Evolutionary conservation across 1,140 invertebrate species (phyloP).

Genomic region (Drosophila pruinosa): DNA sequence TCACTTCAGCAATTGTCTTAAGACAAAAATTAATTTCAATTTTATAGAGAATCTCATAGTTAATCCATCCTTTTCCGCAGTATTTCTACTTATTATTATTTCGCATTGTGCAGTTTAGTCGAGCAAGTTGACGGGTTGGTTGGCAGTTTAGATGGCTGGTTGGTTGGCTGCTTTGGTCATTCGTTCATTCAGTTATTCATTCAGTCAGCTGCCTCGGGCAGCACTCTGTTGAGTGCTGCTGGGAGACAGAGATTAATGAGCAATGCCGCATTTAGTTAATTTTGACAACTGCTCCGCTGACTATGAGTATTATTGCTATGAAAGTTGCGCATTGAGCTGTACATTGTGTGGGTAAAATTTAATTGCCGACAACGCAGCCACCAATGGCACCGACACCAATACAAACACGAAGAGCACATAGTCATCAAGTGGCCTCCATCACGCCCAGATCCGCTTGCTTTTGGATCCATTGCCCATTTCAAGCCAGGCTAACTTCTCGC

Average conservation of each 20-base stretch:
- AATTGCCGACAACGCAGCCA: conserved; percentile 51
- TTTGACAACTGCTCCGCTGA: conserved; percentile 71
- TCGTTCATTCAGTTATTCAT: conserved; percentile 27
- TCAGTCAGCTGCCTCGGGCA: conserved; percentile 19
- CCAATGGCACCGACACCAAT: background rate
- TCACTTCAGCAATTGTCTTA: no score
- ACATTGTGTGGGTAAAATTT: conserved; percentile 59
- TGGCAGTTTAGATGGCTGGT: conserved; percentile 31
- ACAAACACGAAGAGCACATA: no score
- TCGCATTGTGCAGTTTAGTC: conserved; percentile 16
- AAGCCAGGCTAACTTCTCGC: conserved; percentile 14
- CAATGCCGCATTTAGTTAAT: conserved; percentile 74
- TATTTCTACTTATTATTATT: conserved; percentile 20
- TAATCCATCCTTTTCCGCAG: background rate
- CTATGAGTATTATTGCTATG: conserved; percentile 58
- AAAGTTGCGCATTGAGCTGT: conserved; percentile 59
- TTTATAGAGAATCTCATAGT: background rate
- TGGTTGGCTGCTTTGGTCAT: conserved; percentile 35
- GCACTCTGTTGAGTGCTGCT: conserved; percentile 17
- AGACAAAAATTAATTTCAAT: background rate
- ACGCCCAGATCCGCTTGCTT: conserved; percentile 5
- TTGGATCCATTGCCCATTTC: conserved; percentile 7
- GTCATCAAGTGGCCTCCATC: conserved; percentile 7
- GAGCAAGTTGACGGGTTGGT: conserved; percentile 4
- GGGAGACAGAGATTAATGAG: conserved; percentile 73